Evolutionary conservation across 1,140 invertebrate genomes (phyloP).

Genomic region (Brachionus plicatilis): DNA sequence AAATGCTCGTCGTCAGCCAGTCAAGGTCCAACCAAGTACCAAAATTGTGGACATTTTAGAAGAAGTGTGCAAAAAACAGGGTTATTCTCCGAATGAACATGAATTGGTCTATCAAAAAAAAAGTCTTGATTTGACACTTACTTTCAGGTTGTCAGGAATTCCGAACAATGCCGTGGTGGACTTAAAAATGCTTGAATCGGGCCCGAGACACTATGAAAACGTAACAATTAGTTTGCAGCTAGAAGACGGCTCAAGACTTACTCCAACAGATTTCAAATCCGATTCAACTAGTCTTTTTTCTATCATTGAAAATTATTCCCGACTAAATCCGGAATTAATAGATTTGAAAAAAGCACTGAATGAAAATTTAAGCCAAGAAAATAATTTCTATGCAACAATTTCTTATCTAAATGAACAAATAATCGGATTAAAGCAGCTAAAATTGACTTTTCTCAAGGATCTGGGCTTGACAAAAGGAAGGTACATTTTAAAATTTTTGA

Average conservation of each 20-base stretch:
- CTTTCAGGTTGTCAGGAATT: neutral
- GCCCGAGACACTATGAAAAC: neutral
- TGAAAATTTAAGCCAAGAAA: neutral
- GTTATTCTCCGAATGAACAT: neutral
- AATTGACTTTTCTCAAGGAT: constrained; percentile 5
- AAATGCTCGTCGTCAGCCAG: constrained; percentile 25
- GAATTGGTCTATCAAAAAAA: constrained; percentile 29
- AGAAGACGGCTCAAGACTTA: constrained; percentile 12
- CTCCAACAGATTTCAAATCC: constrained; percentile 4
- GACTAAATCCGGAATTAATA: neutral
- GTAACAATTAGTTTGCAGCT: constrained; percentile 20
- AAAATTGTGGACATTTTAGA: constrained; percentile 34
- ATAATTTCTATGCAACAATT: neutral
- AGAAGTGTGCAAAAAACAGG: constrained; percentile 35
- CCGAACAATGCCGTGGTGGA: constrained; percentile 35
- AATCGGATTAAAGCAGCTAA: neutral
- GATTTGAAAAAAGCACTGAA: neutral
- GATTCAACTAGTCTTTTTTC: neutral
- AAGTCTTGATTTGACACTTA: neutral
- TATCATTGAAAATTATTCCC: neutral
- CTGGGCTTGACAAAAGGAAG: constrained; percentile 3
- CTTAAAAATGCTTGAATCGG: constrained; percentile 4
- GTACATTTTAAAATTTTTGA: constrained; percentile 11
- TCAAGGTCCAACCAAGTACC: constrained; percentile 9
- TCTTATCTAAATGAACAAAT: constrained; percentile 33